Base-by-base conservation (phyloP, 2,888 invertebrate genomes). In the Sympetrum striolatum region DNA sequence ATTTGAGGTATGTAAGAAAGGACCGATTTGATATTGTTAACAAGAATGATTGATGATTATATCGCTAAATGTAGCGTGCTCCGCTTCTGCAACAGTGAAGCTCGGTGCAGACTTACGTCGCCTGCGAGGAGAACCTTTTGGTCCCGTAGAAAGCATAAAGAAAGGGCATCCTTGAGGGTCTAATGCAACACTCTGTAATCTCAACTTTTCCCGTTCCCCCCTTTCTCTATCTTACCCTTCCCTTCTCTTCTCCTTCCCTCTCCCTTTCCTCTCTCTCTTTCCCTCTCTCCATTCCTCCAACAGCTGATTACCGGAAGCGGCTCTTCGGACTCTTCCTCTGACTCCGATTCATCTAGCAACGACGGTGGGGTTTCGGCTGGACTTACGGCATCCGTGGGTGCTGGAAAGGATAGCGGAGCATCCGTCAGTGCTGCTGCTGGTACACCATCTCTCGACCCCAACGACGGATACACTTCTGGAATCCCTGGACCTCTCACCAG, bases 401-500 rank as follows among this genome's bases (percentile, higher is more conserved):
- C 80, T 15, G 90, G 90, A 90, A 60, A 90, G 91, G 22, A 90
- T 90, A 95, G 95, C 48, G 95, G 94, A 91, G 94, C 94, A 12
- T 94, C 94, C 35, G 94, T 93, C 8, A 95, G 94, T 64, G 96
- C 94, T 91, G 94, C 92, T 90, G 60, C 92, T 92, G 90, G 92
- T 91, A 92, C 91, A 95, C 94, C 31, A 95, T 95, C 91, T 91
- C 95, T 95, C 73, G 96, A 95, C 91, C 96, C 96, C 93, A 96
- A 96, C 90, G 94, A 94, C 93, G 96, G 96, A 92, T 96, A 96
- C 92, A 96, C 96, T 90, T 97, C 97, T 94, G 97, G 97, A 91
- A 97, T 98, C 92, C 98, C 98, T 94, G 98, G 98, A 92, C 98
- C 98, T 91, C 96, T 98, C 93, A 98, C 98, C 91, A 95, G 98